Evolutionary conservation across 1,140 invertebrate species (phyloP).

Genomic region (Lordiphosa clarofinis): DNA sequence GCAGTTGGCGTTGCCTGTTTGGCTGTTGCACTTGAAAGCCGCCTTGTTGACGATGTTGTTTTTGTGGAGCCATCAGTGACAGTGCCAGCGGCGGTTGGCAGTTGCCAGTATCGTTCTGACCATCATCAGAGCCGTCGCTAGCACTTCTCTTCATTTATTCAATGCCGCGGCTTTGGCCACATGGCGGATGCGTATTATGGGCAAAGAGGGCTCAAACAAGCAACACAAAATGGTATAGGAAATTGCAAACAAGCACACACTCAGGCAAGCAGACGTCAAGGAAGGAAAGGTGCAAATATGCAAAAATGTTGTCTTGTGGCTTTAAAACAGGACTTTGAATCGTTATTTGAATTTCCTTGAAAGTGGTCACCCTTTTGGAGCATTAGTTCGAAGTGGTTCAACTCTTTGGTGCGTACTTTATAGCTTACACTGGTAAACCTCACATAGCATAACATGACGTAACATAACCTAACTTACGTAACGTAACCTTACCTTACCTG

Average conservation of each 20-base stretch:
- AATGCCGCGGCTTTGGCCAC: slow-evolving; percentile 55
- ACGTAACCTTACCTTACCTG: no score
- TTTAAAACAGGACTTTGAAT: no score
- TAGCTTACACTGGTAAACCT: no score
- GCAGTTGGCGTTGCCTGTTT: slow-evolving; percentile 49
- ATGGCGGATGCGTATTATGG: slow-evolving; percentile 64
- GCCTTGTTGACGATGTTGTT: slow-evolving; percentile 36
- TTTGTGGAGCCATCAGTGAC: slow-evolving; percentile 38
- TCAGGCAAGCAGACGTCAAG: no score
- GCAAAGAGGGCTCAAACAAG: slow-evolving; percentile 42
- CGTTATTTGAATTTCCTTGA: no score
- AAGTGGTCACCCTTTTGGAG: no score
- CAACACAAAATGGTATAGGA: slow-evolving; percentile 8
- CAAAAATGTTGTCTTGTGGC: no score
- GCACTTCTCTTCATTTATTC: slow-evolving; percentile 69
- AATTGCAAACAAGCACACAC: background rate
- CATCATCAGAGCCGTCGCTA: slow-evolving; percentile 40
- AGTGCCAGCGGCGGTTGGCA: slow-evolving; percentile 38
- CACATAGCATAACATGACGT: no score
- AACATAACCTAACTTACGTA: no score
- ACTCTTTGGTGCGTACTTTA: no score
- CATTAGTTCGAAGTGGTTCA: no score
- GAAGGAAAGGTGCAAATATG: no score
- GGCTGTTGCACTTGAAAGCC: slow-evolving; percentile 69
- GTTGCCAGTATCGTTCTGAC: slow-evolving; percentile 42